phyloP scores from a whole-genome alignment of 2,888 invertebrate genomes.

The Cephus rjabovi region DNA sequence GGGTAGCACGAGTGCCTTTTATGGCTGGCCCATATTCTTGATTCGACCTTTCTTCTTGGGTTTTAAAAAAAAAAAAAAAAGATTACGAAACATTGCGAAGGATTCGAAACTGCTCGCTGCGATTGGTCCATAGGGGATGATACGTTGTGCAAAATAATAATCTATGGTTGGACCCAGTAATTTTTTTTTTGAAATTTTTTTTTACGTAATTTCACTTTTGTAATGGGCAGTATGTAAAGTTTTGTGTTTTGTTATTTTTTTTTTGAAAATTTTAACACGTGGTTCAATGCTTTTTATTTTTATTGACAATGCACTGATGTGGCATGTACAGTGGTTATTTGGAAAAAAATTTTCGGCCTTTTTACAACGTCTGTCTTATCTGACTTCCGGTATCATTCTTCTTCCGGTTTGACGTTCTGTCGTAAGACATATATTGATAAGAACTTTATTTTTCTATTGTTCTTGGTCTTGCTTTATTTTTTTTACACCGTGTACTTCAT shows the following conservation, averaged over 20 bases:
- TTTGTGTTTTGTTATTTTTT: background rate
- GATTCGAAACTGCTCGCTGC: background rate
- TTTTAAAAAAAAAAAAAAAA: constrained; percentile 15
- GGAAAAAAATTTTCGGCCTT: background rate
- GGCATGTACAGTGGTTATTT: background rate
- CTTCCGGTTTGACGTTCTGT: no score
- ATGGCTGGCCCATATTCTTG: constrained; percentile 54
- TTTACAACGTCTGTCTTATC: background rate
- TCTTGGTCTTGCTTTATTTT: background rate
- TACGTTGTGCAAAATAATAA: background rate
- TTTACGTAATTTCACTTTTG: background rate
- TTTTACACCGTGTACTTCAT: background rate
- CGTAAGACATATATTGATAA: background rate
- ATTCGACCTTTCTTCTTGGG: constrained; percentile 29
- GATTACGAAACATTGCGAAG: constrained; percentile 1
- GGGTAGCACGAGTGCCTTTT: constrained; percentile 50
- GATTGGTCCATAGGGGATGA: background rate
- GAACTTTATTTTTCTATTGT: background rate
- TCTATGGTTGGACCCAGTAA: background rate
- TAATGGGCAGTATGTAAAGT: background rate
- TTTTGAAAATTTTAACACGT: background rate
- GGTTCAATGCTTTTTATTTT: background rate
- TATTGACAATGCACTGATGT: background rate
- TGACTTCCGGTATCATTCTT: background rate
- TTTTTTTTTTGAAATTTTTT: background rate